Percentiles rank a stretch among this genome's conserved stretches.
Conservation (phyloP, 1,140 invertebrate genomes). For the Lepidurus packardi region DNA sequence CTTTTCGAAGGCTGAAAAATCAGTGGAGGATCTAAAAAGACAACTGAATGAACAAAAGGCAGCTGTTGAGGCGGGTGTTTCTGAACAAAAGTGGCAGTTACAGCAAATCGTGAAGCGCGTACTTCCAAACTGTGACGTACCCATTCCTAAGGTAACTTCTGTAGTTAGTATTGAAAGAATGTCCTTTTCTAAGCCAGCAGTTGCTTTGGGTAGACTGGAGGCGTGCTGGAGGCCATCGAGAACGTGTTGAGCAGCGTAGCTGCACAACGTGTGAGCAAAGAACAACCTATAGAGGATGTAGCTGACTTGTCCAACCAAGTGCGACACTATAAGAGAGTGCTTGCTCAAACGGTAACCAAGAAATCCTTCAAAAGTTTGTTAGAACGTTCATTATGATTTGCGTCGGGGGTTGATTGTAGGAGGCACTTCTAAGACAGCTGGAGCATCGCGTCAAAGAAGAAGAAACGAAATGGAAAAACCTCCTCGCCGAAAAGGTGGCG, state of each 20-base stretch:
- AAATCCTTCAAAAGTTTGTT: conserved; percentile 31
- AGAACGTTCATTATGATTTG: too few species aligned
- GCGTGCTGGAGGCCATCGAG: background rate
- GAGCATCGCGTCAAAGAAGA: conserved; percentile 62
- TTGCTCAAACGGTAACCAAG: conserved; percentile 64
- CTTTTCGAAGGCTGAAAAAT: conserved; percentile 63
- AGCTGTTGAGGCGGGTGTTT: background rate
- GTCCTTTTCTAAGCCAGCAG: too few species aligned
- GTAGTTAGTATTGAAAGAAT: background rate
- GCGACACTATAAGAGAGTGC: conserved; percentile 64
- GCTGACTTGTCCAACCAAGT: conserved; percentile 47
- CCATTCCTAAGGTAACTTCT: background rate
- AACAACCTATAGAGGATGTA: background rate
- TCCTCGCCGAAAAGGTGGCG: conserved; percentile 55
- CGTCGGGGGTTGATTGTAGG: conserved; percentile 45
- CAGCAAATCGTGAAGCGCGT: conserved; percentile 3
- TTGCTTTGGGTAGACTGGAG: background rate
- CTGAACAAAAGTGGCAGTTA: background rate
- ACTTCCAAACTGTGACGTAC: conserved; percentile 3
- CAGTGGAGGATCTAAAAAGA: conserved; percentile 42
- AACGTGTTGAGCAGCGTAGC: conserved; percentile 1
- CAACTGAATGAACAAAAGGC: background rate
- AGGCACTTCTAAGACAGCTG: conserved; percentile 60
- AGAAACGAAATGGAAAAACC: conserved; percentile 61
- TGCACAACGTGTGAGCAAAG: background rate